Base-by-base conservation (phyloP, 2,797 vertebrate genomes). In the Typhlichthys subterraneus region DNA sequence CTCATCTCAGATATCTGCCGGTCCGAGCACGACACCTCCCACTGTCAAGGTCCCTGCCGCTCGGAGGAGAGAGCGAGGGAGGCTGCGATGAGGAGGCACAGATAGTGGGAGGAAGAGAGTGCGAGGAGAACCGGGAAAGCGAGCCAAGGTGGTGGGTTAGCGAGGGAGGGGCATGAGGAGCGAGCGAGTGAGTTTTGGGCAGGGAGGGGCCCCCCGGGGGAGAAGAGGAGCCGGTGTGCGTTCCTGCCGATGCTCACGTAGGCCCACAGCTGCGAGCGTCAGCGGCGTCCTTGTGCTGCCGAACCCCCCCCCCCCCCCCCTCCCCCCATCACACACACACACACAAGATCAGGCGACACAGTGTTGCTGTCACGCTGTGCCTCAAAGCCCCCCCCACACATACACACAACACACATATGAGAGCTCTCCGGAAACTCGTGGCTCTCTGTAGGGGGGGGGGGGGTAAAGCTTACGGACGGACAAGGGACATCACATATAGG, bases 181-280 rank as follows among this genome's bases (percentile, higher is more conserved):
- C 61, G 29, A 60, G 67, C 57, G 12, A 0, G 14, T 73, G 61
- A 42, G 45, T 76, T 62, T 2, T 33, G 59, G 76, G 23, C 23
- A 57, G 29, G 56, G 82, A 79, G 77, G 75, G 75, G 78, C 23
- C 23, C 3, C 3, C 23, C 77, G 68, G 50, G 9, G 14, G 73
- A 77, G 80, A 59, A 8, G 12, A 11, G 49, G 73, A 79, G 73
- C 5, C 23, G 23, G 17, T 45, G 53, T 52, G 85, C n/a, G 86
- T 89, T 87, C 89, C 88, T 92, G 90, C 85, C 72, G 73, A 78
- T 83, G 86, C 88, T 89, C 90, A 91, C 91, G 89, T 91, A 91
- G 82, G 80, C 90, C 80, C 85, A 87, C 91, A 91, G 89, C 91
- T 92, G 91, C 87, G 85, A 80, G 72, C 67, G 53, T 79, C 81